phyloP scores from a whole-genome alignment of 2,113 vertebrate genomes.

The Lichenostomus cassidix region DNA sequence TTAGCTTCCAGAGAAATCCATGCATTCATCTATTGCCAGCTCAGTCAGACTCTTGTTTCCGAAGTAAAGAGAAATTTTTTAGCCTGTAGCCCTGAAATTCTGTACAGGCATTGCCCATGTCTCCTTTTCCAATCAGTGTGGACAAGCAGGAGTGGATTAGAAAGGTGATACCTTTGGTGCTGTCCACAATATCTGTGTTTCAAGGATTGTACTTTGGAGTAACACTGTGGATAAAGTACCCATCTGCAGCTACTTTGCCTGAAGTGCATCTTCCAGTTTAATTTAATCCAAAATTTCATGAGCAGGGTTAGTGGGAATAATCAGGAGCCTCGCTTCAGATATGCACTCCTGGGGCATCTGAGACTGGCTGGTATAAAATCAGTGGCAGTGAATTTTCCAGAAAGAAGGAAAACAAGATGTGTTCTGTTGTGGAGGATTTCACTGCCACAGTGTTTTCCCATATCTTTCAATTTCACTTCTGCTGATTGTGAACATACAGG shows the following conservation, averaged over 20 bases:
- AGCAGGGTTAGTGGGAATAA: background rate
- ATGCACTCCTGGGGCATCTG: background rate
- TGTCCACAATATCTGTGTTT: background rate
- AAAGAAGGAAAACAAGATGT: background rate
- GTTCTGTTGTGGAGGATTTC: background rate
- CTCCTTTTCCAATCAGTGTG: background rate
- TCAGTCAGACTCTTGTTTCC: background rate
- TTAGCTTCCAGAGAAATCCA: background rate
- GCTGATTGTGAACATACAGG: background rate
- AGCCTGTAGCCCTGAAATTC: background rate
- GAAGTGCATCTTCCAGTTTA: background rate
- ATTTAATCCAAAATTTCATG: background rate
- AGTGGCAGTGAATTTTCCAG: background rate
- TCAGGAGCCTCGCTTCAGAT: background rate
- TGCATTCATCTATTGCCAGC: background rate
- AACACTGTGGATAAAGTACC: background rate
- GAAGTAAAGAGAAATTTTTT: background rate
- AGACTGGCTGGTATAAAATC: background rate
- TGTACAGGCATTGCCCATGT: accelerated
- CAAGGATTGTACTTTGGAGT: background rate
- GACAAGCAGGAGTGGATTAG: background rate
- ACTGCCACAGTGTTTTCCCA: background rate
- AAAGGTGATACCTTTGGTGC: background rate
- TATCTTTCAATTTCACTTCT: background rate
- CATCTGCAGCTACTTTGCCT: background rate